Evolutionary conservation across 2,797 vertebrate genomes (phyloP).

Genomic region (Pantherophis alleghaniensis): DNA sequence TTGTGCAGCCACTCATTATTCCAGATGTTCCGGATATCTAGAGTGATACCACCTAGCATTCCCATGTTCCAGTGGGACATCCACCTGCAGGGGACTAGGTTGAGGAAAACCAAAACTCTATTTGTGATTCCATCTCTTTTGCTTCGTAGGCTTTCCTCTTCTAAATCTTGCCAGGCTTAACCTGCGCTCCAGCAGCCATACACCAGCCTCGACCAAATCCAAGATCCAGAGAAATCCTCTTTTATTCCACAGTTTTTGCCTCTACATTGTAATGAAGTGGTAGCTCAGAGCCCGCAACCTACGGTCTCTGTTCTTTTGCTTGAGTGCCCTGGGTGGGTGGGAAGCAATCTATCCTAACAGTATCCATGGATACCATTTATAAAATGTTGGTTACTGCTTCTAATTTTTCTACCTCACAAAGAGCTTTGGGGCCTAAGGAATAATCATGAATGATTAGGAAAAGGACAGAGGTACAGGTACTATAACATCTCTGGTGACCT

Average conservation of each 20-base stretch:
- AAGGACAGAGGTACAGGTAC: neutral
- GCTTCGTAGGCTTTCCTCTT: neutral
- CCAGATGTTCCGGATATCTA: neutral
- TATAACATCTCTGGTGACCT: neutral
- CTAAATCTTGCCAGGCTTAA: neutral
- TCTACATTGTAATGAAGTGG: neutral
- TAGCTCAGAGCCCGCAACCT: conserved; percentile 5
- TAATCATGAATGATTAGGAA: neutral
- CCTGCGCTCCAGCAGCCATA: neutral
- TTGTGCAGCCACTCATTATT: neutral
- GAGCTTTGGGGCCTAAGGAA: neutral
- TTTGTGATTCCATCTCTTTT: neutral
- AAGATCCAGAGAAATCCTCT: neutral
- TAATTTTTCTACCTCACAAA: neutral
- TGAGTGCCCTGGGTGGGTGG: conserved; percentile 13
- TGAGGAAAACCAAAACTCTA: neutral
- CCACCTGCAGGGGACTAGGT: neutral
- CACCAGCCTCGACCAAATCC: neutral
- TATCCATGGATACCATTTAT: conserved; percentile 33
- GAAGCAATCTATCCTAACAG: conserved; percentile 22
- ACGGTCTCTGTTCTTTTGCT: conserved; percentile 20
- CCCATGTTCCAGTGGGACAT: neutral
- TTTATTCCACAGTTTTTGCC: neutral
- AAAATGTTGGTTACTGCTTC: conserved; percentile 13
- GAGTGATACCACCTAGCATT: neutral